Conservation (phyloP, 2,113 vertebrate genomes). For the Xyrauchen texanus region DNA sequence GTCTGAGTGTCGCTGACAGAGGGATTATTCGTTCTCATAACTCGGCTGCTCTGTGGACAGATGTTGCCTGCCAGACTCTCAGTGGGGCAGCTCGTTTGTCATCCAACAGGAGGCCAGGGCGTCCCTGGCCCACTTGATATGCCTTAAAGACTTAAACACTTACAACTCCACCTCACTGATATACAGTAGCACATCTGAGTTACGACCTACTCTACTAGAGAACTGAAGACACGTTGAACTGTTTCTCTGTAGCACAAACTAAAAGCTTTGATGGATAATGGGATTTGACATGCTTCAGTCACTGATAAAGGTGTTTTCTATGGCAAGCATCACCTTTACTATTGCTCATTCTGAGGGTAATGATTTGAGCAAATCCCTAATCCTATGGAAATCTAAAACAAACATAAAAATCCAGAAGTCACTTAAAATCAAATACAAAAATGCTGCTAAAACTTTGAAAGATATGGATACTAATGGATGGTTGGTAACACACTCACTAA, state of each 20-base stretch:
- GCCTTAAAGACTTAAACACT: constrained; percentile 32
- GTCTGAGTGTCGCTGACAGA: constrained; percentile 76
- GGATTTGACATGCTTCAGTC: neutral
- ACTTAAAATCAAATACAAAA: no score
- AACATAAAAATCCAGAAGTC: no score
- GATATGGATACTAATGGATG: no score
- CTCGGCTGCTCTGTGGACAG: constrained; percentile 68
- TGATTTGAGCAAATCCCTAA: no score
- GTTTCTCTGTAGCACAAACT: constrained; percentile 10
- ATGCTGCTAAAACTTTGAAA: no score
- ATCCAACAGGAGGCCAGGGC: constrained; percentile 62
- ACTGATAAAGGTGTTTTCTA: neutral
- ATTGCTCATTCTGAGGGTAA: no score
- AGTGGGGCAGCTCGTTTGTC: constrained; percentile 69
- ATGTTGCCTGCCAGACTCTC: constrained; percentile 71
- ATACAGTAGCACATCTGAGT: constrained; percentile 15
- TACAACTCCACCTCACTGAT: constrained; percentile 31
- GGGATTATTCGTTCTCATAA: constrained; percentile 74
- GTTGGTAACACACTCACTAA: no score
- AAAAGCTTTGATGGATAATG: neutral
- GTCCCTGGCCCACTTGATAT: constrained; percentile 58
- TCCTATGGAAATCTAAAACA: no score
- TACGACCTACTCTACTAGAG: neutral
- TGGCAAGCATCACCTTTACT: no score
- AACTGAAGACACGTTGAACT: neutral